Conservation (phyloP, 2,888 invertebrate genomes). For the Phyllotreta striolata region DNA sequence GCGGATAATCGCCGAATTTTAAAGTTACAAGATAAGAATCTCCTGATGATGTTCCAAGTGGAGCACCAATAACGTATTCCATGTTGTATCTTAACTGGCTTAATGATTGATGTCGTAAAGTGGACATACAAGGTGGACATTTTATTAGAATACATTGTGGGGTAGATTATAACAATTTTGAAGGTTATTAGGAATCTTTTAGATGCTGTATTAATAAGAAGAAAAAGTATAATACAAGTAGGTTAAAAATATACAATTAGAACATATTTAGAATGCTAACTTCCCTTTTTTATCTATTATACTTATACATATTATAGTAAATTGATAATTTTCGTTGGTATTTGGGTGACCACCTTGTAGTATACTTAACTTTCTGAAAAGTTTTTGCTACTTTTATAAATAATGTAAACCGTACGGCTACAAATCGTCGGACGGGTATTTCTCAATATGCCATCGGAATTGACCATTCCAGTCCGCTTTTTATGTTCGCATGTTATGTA, state of each 20-base stretch:
- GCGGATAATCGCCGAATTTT: constrained; percentile 38
- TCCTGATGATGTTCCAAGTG: constrained; percentile 39
- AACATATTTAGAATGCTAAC: too few species aligned
- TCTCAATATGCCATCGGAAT: constrained; percentile 40
- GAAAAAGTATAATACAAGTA: too few species aligned
- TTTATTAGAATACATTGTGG: too few species aligned
- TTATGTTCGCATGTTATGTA: constrained; percentile 30
- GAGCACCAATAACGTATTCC: constrained; percentile 36
- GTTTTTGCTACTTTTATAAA: constrained; percentile 44
- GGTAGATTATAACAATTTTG: too few species aligned
- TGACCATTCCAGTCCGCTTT: constrained; percentile 42
- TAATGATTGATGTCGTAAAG: constrained; percentile 46
- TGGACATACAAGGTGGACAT: neutral
- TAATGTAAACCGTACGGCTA: constrained; percentile 41
- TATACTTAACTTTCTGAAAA: constrained; percentile 44
- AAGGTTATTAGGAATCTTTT: too few species aligned
- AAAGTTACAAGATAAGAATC: constrained; percentile 39
- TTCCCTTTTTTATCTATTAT: too few species aligned
- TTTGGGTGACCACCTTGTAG: constrained; percentile 19
- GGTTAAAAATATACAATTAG: too few species aligned
- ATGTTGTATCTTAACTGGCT: constrained; percentile 36
- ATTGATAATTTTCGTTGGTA: too few species aligned
- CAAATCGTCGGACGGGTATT: constrained; percentile 44
- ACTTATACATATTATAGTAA: too few species aligned
- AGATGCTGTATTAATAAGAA: too few species aligned